Evolutionary conservation across 2,113 vertebrate genomes (phyloP).

Genomic region (Chionomys nivalis): DNA sequence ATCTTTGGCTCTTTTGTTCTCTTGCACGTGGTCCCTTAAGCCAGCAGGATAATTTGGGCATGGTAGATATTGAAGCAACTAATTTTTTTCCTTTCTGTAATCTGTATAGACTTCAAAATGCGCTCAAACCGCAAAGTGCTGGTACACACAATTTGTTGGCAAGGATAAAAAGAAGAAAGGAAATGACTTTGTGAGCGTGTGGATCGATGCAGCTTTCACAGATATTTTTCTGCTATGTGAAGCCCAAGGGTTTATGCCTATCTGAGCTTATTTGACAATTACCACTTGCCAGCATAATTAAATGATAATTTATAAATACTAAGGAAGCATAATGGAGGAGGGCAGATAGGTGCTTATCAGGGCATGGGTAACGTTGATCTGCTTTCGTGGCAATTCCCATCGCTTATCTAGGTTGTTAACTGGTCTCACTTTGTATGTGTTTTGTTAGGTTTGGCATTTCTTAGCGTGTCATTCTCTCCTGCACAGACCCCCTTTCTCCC

Average conservation of each 20-base stretch:
- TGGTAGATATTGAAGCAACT: slow-evolving; percentile 89
- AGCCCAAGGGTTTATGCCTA: slow-evolving; percentile 90
- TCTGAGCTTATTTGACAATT: slow-evolving; percentile 93
- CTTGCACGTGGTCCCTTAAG: slow-evolving; percentile 85
- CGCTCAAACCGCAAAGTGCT: slow-evolving; percentile 89
- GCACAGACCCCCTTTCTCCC: slow-evolving; percentile 71
- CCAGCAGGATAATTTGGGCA: slow-evolving; percentile 88
- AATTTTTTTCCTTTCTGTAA: slow-evolving; percentile 89
- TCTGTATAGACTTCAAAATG: slow-evolving; percentile 90
- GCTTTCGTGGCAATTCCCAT: slow-evolving; percentile 92
- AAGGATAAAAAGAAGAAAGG: slow-evolving; percentile 90
- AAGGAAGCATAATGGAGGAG: slow-evolving; percentile 92
- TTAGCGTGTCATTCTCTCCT: slow-evolving; percentile 82
- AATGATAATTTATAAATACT: slow-evolving; percentile 97
- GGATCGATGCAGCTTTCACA: slow-evolving; percentile 90
- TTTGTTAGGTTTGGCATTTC: slow-evolving; percentile 85
- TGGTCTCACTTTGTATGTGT: slow-evolving; percentile 81
- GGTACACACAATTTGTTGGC: slow-evolving; percentile 90
- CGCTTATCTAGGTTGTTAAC: slow-evolving; percentile 91
- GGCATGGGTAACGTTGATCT: slow-evolving; percentile 92
- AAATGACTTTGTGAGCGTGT: slow-evolving; percentile 90
- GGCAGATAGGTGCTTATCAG: slow-evolving; percentile 94
- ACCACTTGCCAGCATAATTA: slow-evolving; percentile 95
- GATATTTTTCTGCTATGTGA: slow-evolving; percentile 90
- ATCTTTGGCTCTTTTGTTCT: slow-evolving; percentile 87